Conservation (phyloP, 2,888 invertebrate genomes). For the Ferdinandea cuprea region DNA sequence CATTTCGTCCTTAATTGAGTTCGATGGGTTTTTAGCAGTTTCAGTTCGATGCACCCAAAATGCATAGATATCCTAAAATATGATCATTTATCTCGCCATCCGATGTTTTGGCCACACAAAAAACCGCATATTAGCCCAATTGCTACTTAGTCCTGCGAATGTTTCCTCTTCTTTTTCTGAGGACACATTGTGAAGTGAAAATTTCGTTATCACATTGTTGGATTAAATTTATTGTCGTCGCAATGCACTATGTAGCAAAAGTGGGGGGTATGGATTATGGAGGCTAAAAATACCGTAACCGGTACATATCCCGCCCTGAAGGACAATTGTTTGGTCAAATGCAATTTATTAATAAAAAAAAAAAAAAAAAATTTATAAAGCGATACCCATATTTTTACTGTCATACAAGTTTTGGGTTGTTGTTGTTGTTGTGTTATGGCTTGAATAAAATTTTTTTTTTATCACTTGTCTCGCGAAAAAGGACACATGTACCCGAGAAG, state of each 20-base stretch:
- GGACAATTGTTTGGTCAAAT: conserved; percentile 64
- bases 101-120: conserved; percentile 37
- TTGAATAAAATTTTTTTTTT: conserved; percentile 54
- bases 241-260: conserved; percentile 35
- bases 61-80: conserved; percentile 45
- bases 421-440: conserved; percentile 44
- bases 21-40: conserved; percentile 63
- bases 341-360: conserved; percentile 62
- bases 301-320: conserved; percentile 40
- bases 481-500: too few relatives aligned
- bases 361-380: conserved; percentile 30
- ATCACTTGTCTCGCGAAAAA: conserved; percentile 34
- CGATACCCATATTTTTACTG: conserved; percentile 64
- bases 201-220: conserved; percentile 71
- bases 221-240: conserved; percentile 71
- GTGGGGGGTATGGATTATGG: neutral
- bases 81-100: conserved; percentile 43
- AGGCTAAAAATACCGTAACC: conserved; percentile 60
- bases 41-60: conserved; percentile 63
- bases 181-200: conserved; percentile 43
- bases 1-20: conserved; percentile 63
- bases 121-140: conserved; percentile 59
- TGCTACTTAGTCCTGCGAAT: conserved; percentile 66
- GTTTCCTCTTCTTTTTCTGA: conserved; percentile 13
- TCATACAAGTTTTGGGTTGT: conserved; percentile 47